Conservation (phyloP, 2,797 vertebrate species). For the Helicolenus hilgendorfi region DNA sequence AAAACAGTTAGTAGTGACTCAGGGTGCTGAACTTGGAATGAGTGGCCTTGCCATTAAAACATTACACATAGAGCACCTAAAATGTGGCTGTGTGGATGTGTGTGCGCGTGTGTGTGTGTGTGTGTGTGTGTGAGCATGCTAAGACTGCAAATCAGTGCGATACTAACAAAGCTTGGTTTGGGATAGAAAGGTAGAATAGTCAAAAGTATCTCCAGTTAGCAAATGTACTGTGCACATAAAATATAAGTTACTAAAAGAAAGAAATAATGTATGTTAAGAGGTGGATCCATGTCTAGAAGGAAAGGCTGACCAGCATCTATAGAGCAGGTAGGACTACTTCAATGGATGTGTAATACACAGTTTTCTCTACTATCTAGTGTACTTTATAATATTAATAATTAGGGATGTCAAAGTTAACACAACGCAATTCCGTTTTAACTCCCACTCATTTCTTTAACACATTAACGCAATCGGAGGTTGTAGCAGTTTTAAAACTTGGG, state of each 20-base stretch:
- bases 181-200: neutral
- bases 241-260: neutral
- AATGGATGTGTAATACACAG: neutral
- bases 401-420: no score
- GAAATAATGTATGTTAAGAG: neutral
- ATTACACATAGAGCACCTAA: constrained; percentile 42
- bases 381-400: neutral
- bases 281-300: neutral
- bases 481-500: no score
- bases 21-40: constrained; percentile 46
- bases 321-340: neutral
- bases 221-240: neutral
- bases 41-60: constrained; percentile 73
- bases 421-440: no score
- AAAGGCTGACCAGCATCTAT: neutral
- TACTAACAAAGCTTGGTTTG: neutral
- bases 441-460: no score
- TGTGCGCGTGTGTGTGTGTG: constrained; percentile 28
- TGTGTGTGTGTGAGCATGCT: constrained; percentile 7
- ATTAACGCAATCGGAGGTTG: no score
- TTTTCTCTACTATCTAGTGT: neutral
- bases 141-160: constrained; percentile 46
- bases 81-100: constrained; percentile 47
- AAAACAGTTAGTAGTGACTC: constrained; percentile 43
- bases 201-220: neutral